These are phyloP conservation scores for Enteromius afrohamiltoni DNA, from an alignment of 2,797 vertebrate genomes.

Conservation along the genomic window DNA sequence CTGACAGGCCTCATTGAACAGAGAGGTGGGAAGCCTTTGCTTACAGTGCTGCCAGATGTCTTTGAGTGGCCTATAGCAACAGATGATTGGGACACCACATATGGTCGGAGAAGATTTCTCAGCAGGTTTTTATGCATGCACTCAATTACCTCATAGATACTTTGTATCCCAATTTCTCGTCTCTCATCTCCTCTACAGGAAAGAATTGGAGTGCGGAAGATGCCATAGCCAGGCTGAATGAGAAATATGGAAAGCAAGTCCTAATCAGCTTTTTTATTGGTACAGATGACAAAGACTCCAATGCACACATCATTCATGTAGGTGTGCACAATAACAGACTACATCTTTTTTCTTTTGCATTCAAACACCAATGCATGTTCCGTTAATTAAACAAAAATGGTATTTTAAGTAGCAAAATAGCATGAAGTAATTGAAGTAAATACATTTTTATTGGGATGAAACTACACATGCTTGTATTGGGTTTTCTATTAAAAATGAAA, in stretches of 20 bases:
- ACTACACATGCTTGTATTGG: not conserved
- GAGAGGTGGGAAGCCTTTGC: constrained; percentile 85
- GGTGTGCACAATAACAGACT: constrained; percentile 69
- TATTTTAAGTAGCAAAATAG: constrained; percentile 31
- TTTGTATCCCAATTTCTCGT: constrained; percentile 28
- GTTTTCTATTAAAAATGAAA: constrained; percentile 55
- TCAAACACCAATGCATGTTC: not conserved
- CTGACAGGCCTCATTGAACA: constrained; percentile 85
- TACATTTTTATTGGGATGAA: constrained; percentile 20
- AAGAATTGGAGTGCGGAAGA: constrained; percentile 84
- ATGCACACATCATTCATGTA: constrained; percentile 91
- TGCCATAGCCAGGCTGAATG: constrained; percentile 84
- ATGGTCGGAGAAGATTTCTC: constrained; percentile 74
- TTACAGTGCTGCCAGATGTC: constrained; percentile 79
- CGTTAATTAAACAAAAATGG: not conserved
- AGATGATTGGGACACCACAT: constrained; percentile 82
- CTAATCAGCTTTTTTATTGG: constrained; percentile 91
- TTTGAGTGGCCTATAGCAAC: constrained; percentile 91
- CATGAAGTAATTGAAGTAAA: constrained; percentile 48
- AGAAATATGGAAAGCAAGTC: constrained; percentile 89
- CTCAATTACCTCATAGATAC: not conserved
- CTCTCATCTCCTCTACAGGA: constrained; percentile 72
- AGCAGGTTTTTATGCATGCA: constrained; percentile 13
- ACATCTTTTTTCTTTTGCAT: not conserved
- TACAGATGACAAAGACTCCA: constrained; percentile 91